phyloP scores from a whole-genome alignment of 2,888 invertebrate genomes.

The Pristionchus exspectatus region DNA sequence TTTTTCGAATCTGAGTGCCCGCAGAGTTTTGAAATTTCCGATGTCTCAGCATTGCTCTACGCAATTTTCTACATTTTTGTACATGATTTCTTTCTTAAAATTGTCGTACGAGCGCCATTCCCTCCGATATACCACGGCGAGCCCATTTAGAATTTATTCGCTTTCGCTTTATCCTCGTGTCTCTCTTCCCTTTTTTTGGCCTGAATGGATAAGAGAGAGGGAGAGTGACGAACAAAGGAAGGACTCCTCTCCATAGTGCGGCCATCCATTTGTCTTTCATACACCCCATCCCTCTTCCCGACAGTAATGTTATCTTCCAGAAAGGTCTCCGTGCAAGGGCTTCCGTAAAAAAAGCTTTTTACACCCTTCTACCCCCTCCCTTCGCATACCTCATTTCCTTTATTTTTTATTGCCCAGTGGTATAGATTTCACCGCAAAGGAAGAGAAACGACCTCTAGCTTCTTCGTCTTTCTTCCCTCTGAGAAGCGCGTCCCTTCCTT shows the following conservation, averaged over 20 bases:
- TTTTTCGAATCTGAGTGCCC: neutral
- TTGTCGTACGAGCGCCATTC: neutral
- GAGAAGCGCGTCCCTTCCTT: neutral
- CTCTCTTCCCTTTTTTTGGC: conserved; percentile 25
- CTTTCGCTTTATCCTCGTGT: neutral
- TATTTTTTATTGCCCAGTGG: neutral
- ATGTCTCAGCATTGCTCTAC: neutral
- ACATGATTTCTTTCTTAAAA: neutral
- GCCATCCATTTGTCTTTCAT: neutral
- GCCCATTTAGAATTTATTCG: conserved; percentile 53
- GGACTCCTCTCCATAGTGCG: conserved; percentile 20
- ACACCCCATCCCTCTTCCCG: neutral
- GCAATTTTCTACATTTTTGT: neutral
- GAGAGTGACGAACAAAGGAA: conserved; percentile 27
- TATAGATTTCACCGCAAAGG: neutral
- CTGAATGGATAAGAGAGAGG: conserved; percentile 29
- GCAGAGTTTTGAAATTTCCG: neutral
- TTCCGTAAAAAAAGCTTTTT: neutral
- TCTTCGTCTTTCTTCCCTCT: neutral
- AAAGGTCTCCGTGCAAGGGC: neutral
- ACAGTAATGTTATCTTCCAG: neutral
- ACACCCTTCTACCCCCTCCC: neutral
- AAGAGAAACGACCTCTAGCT: conserved; percentile 4
- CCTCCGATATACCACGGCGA: neutral
- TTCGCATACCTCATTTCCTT: neutral